Evolutionary conservation across 2,113 vertebrate genomes (phyloP), one percentile per base, ranked within the genome.

Genomic region (Eulemur macaco): DNA sequence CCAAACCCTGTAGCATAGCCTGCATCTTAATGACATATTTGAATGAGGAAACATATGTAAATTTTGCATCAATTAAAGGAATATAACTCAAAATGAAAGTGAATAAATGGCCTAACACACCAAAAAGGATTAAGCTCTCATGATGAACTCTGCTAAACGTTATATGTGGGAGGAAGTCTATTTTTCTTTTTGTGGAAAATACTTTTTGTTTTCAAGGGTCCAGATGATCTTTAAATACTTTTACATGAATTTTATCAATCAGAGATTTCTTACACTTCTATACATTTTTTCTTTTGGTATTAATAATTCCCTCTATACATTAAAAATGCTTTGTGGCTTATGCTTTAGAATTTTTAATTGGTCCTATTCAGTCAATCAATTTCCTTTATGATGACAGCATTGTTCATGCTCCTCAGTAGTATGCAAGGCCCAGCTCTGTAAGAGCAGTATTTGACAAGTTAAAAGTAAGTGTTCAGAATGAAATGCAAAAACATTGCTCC

Each of bases 21-120:
- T 87, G 84, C 25, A 83, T 96, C 54, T 89, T 94, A 97, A 95
- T 42, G 69, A 89, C 58, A 84, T 23, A 66, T 92, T 58, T 84
- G 76, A 83, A 77, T 68, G 20, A 64, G 69, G 29, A 84, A 74
- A 60, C 52, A 56, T 73, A 92, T 92, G 87, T 47, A 94, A 92
- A 94, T 90, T 93, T 25, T 93, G 39, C 69, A 86, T 93, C 86
- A 78, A 25, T 89, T 86, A 87, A 94, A 88, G 74, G 31, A 85
- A 39, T 68, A 47, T 54, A 66, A 60, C 85, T 88, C 54, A 73
- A 94, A 90, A 76, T 63, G 58, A 81, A 95, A 96, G 47, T 39
- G 73, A 91, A 54, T 96, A 77, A 86, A 77, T 71, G 25, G 2
- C 47, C 20, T 78, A 90, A 74, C 34, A 56, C 50, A 92, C 69